phyloP scores from a whole-genome alignment of 2,888 invertebrate species.

The Leucophora obtusa region DNA sequence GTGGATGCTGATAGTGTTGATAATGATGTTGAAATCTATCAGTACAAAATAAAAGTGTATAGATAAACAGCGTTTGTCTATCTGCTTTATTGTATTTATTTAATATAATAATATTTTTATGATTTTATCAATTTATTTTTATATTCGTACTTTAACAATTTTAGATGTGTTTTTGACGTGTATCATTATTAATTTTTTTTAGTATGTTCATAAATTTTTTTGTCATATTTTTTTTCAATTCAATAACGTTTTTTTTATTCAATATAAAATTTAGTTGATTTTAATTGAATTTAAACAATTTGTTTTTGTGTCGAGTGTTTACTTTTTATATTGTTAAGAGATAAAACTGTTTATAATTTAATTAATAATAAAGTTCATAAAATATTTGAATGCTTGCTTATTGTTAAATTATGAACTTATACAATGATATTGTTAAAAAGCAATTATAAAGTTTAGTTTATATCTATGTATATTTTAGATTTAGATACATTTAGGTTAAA shows the following conservation, averaged over 20 bases:
- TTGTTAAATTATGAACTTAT: background rate
- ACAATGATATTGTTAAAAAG: background rate
- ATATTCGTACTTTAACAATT: background rate
- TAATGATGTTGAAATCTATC: constrained; percentile 23
- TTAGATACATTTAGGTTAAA: too few relatives aligned
- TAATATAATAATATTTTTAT: background rate
- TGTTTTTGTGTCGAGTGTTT: background rate
- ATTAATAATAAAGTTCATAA: background rate
- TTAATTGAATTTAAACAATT: background rate
- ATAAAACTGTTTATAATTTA: background rate
- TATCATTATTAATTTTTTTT: background rate
- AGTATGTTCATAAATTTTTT: background rate
- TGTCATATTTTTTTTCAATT: constrained; percentile 4
- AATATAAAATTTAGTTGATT: background rate
- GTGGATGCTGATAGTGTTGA: constrained; percentile 20
- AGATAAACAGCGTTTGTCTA: background rate
- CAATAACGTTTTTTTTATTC: constrained; percentile 2
- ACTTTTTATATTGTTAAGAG: background rate
- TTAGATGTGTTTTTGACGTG: background rate
- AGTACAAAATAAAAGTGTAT: background rate
- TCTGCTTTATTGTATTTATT: background rate
- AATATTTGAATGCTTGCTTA: background rate
- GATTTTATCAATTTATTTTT: background rate
- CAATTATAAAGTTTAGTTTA: background rate
- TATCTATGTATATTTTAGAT: too few relatives aligned